Base-by-base conservation (phyloP, 2,888 invertebrate genomes). In the Sphinx pinastri region DNA sequence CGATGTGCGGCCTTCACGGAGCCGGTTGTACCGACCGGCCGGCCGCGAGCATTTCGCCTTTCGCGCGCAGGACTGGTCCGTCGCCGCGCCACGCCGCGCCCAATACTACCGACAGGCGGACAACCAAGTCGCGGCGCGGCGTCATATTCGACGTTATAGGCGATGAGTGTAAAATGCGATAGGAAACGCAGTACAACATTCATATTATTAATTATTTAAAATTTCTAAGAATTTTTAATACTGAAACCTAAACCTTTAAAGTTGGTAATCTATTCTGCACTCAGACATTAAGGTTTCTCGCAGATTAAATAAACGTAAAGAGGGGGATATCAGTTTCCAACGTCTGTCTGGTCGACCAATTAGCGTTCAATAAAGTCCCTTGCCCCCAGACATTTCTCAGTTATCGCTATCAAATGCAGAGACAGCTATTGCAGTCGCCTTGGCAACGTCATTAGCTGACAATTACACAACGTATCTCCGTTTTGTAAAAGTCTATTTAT, bases 41-140 rank as follows among this genome's bases (percentile, higher is more conserved):
- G 86, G 86, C 86, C 88, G 88, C 88, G 84, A 88, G 85, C 89
- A 89, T 89, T 93, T 92, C 91, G 93, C 93, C 93, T 93, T 93
- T 93, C 93, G 92, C 89, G 89, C 84, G 82, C 83, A 80, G 82
- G 86, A 87, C 89, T 88, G 85, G 87, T 87, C 87, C 83, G 85
- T 88, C 78, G 82, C 83, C 90, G 89, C 87, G 54, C 71, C 74
- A 72, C 52, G 52, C 55, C 55, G 55, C 73, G 72, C 87, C 89
- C 90, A 89, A 87, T 86, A 83, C 80, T 72, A 78, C 73, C 72
- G 71, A 77, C n/a, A n/a, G n/a, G n/a, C n/a, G n/a, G n/a, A n/a
- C 70, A 10, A 55, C 55, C 11, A 11, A 55, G 19, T 71, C 74
- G 73, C 73, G 72, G 75, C 78, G 76, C 73, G 72, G 75, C 78